Base-by-base conservation (phyloP, 2,797 vertebrate species). In the Yasuhikotakia modesta region DNA sequence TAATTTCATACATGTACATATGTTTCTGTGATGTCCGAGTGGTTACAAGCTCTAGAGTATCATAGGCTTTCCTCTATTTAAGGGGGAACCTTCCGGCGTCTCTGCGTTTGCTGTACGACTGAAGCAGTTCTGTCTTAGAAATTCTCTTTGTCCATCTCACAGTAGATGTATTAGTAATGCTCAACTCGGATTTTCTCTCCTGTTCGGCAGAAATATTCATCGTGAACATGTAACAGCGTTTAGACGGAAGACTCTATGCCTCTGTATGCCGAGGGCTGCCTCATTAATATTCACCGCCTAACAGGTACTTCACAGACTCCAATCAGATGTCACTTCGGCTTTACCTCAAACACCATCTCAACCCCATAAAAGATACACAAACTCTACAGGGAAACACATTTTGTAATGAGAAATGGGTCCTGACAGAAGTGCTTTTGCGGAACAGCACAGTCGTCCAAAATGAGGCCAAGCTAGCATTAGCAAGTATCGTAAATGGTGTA, bases 301-400 rank as follows among this genome's bases (percentile, higher is more conserved):
- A 71, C 43, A 39, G 74, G 63, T 60, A 60, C 69, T 77, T 72
- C 66, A 81, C n/a, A 1, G 69, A 60, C 19, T 58, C 73, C n/a
- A n/a, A n/a, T n/a, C n/a, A 32, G 60, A 73, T 55, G 61, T 50
- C 79, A 81, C 74, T 76, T 81, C 46, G 73, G 32, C 79, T 77
- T 72, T 68, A 48, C 69, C 24, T 77, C 61, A 72, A 57, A 66
- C 60, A 19, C 39, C 39, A 55, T 66, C 52, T 65, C 73, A 12
- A 66, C 68, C 55, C 24, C 67, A 76, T 76, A 27, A 66, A 76
- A 76, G 39, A 76, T 60, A 65, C 21, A 58, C 58, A 67, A 24
- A 72, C 52, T 52, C 69, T 72, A 52, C 39, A 72, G 61, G 17
- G 52, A 13, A 43, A 67, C 21, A 61, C 6, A 39, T n/a, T 30